A percentile compares a stretch with the other conserved stretches of the same genome.
Conservation (phyloP, 2,113 vertebrate species). For the Gnathochromis pfefferi region DNA sequence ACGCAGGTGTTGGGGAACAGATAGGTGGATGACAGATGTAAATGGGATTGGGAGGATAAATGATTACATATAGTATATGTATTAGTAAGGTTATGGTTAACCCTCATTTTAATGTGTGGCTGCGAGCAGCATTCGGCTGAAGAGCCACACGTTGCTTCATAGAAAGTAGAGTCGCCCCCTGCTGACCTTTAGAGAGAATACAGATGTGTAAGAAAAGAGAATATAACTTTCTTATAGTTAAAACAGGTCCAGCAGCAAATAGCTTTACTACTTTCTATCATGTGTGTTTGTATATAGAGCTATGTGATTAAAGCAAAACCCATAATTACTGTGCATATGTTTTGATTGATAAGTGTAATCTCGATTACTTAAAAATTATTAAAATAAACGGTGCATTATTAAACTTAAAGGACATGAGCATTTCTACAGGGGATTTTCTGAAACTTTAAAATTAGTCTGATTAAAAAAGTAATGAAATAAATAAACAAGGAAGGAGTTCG, state of each 20-base stretch:
- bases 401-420: neutral
- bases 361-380: rapidly evolving
- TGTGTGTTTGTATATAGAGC: neutral
- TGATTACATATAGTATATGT: rapidly evolving
- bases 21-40: neutral
- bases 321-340: rapidly evolving
- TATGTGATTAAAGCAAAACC: neutral
- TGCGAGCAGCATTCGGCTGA: neutral
- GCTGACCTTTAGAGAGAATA: neutral
- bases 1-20: rapidly evolving
- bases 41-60: neutral
- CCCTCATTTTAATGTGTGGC: neutral
- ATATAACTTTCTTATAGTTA: neutral
- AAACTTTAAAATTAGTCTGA: neutral
- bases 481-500: rapidly evolving
- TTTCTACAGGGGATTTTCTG: neutral
- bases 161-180: neutral
- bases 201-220: neutral
- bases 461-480: neutral
- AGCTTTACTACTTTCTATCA: neutral
- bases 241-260: neutral
- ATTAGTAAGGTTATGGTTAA: neutral
- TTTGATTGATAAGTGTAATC: neutral
- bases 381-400: neutral
- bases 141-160: neutral